Percentiles rank a stretch among this genome's conserved stretches.
phyloP scores from a whole-genome alignment of 2,888 invertebrate genomes.

The Carcina quercana region DNA sequence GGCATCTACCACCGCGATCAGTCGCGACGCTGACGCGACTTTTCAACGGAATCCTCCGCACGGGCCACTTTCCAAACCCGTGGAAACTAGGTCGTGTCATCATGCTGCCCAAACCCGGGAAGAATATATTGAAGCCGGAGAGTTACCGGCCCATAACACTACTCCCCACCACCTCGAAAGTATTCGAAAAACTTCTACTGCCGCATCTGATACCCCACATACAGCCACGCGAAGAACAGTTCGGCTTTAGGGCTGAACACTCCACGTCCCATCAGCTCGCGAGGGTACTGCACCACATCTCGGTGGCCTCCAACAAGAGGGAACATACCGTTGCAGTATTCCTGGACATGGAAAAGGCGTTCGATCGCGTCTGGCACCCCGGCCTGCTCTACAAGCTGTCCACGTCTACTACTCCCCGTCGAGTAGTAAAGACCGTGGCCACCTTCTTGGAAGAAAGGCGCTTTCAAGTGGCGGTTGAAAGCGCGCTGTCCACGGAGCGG shows the following conservation, averaged over 20 bases:
- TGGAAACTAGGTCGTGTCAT: slow-evolving; percentile 16
- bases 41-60: slow-evolving; percentile 17
- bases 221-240: slow-evolving; percentile 14
- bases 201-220: background rate
- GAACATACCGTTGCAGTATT: slow-evolving; percentile 4
- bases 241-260: slow-evolving; percentile 18
- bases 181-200: slow-evolving; percentile 2
- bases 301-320: slow-evolving; percentile 11
- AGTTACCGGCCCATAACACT: slow-evolving; percentile 15
- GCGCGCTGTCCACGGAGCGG: background rate
- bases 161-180: background rate
- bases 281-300: slow-evolving; percentile 15
- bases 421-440: background rate
- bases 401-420: background rate
- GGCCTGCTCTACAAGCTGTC: slow-evolving; percentile 3
- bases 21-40: slow-evolving; percentile 12
- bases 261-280: slow-evolving; percentile 22
- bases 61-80: slow-evolving; percentile 15
- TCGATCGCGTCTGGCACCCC: slow-evolving; percentile 13
- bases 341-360: slow-evolving; percentile 14
- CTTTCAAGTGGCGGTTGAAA: background rate
- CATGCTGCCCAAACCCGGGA: slow-evolving; percentile 19
- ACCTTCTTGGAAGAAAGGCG: background rate
- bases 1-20: slow-evolving; percentile 10
- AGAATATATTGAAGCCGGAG: slow-evolving; percentile 9